Conservation (phyloP, 2,797 vertebrate genomes). For the Neosalanx taihuensis region DNA sequence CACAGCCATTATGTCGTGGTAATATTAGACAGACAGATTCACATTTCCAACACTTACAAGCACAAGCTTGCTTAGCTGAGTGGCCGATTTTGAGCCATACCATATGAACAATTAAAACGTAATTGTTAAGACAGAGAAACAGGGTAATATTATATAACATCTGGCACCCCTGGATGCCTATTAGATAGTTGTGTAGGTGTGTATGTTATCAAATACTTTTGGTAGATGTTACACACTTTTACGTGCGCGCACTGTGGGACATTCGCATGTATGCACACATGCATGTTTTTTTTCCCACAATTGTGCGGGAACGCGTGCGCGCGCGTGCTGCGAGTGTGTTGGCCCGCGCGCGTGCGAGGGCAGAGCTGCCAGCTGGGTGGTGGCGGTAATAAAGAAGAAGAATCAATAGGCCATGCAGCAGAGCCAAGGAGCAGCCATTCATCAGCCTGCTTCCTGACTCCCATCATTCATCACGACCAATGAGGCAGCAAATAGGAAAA, state of each 20-base stretch:
- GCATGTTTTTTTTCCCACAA: too few species aligned
- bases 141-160: conserved; percentile 43
- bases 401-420: conserved; percentile 99
- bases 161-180: conserved; percentile 9
- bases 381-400: conserved; percentile 99
- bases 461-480: conserved; percentile 99
- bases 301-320: not conserved
- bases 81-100: conserved; percentile 48
- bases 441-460: conserved; percentile 99
- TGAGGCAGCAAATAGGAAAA: conserved; percentile 99
- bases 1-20: too few species aligned
- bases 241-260: conserved; percentile 8
- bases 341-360: conserved; percentile 71
- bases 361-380: conserved; percentile 99
- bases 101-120: conserved; percentile 49
- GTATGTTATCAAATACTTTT: conserved; percentile 44
- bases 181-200: conserved; percentile 73
- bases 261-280: too few species aligned
- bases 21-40: conserved; percentile 17
- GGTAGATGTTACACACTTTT: conserved; percentile 18
- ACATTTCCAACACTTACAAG: conserved; percentile 23
- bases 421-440: conserved; percentile 99
- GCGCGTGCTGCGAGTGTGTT: conserved; percentile 19
- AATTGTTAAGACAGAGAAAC: conserved; percentile 43
- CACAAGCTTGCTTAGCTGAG: conserved; percentile 7